Evolutionary conservation across 2,113 vertebrate species (phyloP), one percentile per base, ranked within the genome.

Genomic region (Scophthalmus maximus): DNA sequence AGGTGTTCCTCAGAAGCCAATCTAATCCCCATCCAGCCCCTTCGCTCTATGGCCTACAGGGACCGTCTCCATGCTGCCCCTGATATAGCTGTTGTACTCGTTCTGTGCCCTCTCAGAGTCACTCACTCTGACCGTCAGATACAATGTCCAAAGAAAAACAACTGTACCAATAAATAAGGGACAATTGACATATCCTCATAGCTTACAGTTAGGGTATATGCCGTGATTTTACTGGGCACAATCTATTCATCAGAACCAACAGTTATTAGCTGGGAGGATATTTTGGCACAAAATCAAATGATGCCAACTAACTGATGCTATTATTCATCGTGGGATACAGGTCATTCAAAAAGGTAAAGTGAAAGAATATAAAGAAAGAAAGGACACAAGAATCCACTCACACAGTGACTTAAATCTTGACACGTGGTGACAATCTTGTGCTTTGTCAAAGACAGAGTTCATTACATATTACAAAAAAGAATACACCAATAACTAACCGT

Each of bases 1-100:
- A 93, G 91, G 91, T 94, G 91, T 87, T 90, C 87, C 83, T 93
- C 89, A 89, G 65, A 68, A 72, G 62, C 52, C 72, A 60, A 17
- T 76, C 66, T 78, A 79, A 86, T 81, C 87, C 85, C 46, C 17
- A n/a, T 70, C 70, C 86, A 74, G 76, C 90, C 78, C 83, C 83
- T 89, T 57, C 34, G 59, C 78, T 72, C 46, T 10, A 15, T 70
- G 76, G 59, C 57, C 86, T 79, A 50, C 76, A 76, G 67, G 85
- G 84, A 91, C 79, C 30, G 71, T 52, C 76, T 55, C 38, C 8
- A 50, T 38, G n/a, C 57, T 76, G 76, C 75, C 73, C 71, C 67
- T 84, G 67, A 40, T 83, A 75, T 78, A 84, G 38, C 62, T 50
- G 50, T 63, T 80, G 58, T 56, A 18, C 55, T 15, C 36, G 14